Conservation (phyloP, 2,888 invertebrate genomes). For the Griposia aprilina region DNA sequence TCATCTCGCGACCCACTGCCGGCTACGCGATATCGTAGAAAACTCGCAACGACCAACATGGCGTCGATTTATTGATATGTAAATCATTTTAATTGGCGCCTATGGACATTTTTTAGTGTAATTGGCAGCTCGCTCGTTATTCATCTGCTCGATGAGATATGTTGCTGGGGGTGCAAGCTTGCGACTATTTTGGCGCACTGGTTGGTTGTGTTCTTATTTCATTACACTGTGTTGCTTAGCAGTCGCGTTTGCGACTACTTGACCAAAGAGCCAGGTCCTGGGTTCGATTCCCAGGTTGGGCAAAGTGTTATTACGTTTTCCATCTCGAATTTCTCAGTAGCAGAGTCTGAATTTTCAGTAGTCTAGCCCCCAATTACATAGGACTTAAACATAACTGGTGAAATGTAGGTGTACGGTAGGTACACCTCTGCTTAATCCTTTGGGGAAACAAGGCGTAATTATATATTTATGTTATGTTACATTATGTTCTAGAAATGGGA, state of each 20-base stretch:
- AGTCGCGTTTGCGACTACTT: background rate
- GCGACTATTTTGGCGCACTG: slow-evolving; percentile 48
- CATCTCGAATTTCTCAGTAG: background rate
- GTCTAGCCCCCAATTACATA: background rate
- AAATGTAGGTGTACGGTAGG: background rate
- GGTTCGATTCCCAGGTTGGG: background rate
- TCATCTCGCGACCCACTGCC: slow-evolving; percentile 65
- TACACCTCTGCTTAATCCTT: too few relatives aligned
- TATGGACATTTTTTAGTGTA: slow-evolving; percentile 89
- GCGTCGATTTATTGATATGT: slow-evolving; percentile 88
- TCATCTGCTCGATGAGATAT: slow-evolving; percentile 79
- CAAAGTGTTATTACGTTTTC: background rate
- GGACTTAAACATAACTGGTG: background rate
- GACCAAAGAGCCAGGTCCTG: background rate
- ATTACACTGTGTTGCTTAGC: background rate
- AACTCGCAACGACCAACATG: slow-evolving; percentile 72
- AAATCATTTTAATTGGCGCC: slow-evolving; percentile 90
- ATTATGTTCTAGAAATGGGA: too few relatives aligned
- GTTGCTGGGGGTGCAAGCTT: slow-evolving; percentile 47
- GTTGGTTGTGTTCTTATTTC: background rate
- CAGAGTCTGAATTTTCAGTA: background rate
- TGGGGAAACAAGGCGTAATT: too few relatives aligned
- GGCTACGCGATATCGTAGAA: slow-evolving; percentile 65
- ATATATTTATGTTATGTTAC: too few relatives aligned
- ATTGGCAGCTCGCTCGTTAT: slow-evolving; percentile 87